Evolutionary conservation across 2,888 invertebrate genomes (phyloP).

Genomic region (Ferdinandea cuprea): DNA sequence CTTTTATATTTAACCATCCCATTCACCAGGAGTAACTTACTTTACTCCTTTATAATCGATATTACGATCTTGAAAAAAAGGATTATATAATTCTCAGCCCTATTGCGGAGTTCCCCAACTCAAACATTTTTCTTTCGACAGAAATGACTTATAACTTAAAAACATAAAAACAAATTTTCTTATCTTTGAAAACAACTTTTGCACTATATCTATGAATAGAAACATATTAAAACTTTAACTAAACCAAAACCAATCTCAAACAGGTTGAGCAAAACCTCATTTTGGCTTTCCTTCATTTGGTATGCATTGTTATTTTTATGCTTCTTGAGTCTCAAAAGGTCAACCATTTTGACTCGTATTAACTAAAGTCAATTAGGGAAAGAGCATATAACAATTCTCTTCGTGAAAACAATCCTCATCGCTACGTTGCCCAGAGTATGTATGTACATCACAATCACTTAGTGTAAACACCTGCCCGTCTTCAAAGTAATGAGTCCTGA

Average conservation of each 20-base stretch:
- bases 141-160: no score
- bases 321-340: slow-evolving; percentile 30
- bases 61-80: no score
- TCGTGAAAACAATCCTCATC: not conserved
- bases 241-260: not conserved
- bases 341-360: slow-evolving; percentile 66
- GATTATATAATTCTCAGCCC: no score
- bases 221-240: no score
- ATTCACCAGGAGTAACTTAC: no score
- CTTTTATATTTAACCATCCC: no score
- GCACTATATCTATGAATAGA: no score
- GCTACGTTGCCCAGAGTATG: slow-evolving; percentile 9
- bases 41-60: no score
- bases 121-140: no score
- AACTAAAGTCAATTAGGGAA: slow-evolving; percentile 62
- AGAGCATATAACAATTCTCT: slow-evolving; percentile 17
- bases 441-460: slow-evolving; percentile 39
- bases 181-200: no score
- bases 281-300: not conserved
- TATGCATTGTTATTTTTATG: slow-evolving; percentile 26
- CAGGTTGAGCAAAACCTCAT: not conserved
- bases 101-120: no score
- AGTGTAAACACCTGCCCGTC: slow-evolving; percentile 54
- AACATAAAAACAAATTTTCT: no score
- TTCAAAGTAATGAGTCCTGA: slow-evolving; percentile 49